Conservation (phyloP, 1,140 invertebrate genomes). For the Danaus melanippus region DNA sequence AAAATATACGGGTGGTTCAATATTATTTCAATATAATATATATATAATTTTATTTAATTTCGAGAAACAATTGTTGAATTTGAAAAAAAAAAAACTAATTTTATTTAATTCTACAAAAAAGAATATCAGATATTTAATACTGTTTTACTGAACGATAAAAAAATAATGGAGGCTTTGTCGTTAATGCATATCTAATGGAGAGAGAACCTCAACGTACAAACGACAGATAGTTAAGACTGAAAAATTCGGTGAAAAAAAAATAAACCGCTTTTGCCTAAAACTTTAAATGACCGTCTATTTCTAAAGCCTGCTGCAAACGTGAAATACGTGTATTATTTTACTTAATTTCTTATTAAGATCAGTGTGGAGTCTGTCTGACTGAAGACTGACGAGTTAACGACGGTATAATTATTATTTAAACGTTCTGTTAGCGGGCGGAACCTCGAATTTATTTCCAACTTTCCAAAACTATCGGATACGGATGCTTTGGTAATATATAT, state of each 20-base stretch:
- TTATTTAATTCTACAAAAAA: too few species aligned
- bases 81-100: too few species aligned
- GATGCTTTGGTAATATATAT: constrained; percentile 16
- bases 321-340: not conserved
- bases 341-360: not conserved
- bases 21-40: constrained; percentile 30
- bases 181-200: constrained; percentile 29
- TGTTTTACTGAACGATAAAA: too few species aligned
- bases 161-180: constrained; percentile 1
- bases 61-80: too few species aligned
- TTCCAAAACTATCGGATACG: constrained; percentile 24
- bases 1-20: constrained; percentile 65
- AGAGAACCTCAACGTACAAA: constrained; percentile 35
- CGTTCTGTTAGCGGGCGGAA: constrained; percentile 17
- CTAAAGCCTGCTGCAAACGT: constrained; percentile 22
- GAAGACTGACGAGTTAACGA: constrained; percentile 11
- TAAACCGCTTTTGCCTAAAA: constrained; percentile 42
- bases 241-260: constrained; percentile 41
- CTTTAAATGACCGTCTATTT: constrained; percentile 42
- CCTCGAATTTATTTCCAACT: constrained; percentile 41
- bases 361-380: not conserved
- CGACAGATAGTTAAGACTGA: constrained; percentile 64
- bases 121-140: too few species aligned
- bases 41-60: too few species aligned
- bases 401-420: constrained; percentile 6